Base-by-base conservation (phyloP, 35 echinoderm and acorn worm species). In the Chiridota heheva region DNA sequence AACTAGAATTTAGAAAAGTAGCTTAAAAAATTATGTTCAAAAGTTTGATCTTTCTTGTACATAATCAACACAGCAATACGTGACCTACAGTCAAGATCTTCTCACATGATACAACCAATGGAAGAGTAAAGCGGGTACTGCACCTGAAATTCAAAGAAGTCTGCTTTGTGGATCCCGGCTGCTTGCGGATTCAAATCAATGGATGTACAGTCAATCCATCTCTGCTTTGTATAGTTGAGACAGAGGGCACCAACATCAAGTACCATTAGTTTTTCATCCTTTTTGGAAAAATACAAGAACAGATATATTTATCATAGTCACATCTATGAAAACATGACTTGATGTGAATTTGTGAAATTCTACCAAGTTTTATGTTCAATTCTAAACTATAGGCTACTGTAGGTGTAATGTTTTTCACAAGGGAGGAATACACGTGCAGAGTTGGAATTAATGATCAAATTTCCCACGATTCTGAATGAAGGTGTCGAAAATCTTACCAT, bases 231-330 rank as follows among this genome's bases (percentile, higher is more conserved):
- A 60, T 96, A 96, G 59, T 96, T 91, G 18, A 87, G 27, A n/a
- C 85, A 58, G 18, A 96, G 27, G 15, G 93, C 88, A 36, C 93
- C 93, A 63, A 96, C 93, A 73, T 96, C 93, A n/a, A 96, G 56
- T 4, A 96, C 38, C 18, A 72, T 62, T 8, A 91, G 38, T 60
- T 79, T 91, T 6, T 5, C 24, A 55, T 67, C 73, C 90, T 88
- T 39, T 28, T 10, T 16, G 36, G 41, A 81, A 57, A 40, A 79
- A 20, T 76, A 22, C 18, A 32, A 77, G 13, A 51, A 30, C 6
- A 77, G 18, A n/a, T n/a, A n/a, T n/a, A n/a, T n/a, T n/a, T n/a
- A n/a, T n/a, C n/a, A n/a, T n/a, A n/a, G n/a, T 16, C 7, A 64
- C 7, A 10, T 8, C 28, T 64, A 29, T 64, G 7, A 29, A 16